Evolutionary conservation across 35 echinoderm and acorn worm species (phyloP), one percentile per base, ranked within the genome.

Genomic region (Ptychodera flava): DNA sequence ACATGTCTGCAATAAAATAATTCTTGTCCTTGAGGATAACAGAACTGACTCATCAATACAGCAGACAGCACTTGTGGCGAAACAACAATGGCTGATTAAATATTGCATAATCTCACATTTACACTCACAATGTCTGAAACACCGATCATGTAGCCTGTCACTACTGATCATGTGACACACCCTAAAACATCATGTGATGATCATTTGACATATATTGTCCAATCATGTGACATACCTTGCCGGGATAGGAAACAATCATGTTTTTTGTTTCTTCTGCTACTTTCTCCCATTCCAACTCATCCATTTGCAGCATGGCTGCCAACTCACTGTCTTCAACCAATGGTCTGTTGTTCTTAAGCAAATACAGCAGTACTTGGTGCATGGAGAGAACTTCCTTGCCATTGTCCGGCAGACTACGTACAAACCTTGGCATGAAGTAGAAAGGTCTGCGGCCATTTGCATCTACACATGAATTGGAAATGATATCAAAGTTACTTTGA

Each of bases 381-480:
- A 99, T 99, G 32, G 96, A 99, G 16, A 99, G 85, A 34, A 99
- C 94, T 90, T 99, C 96, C 64, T 92, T 99, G 29, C 96, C 96
- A 52, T 94, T 99, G 92, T 94, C 94, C 10, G 96, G 96, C 27
- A 99, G 82, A 0, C 85, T 82, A 35, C 96, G 90, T 28, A 92
- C 92, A 91, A 99, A 99, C 15, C 96, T 80, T 0, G 96, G 96
- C 96, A 99, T 94, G 85, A 99, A 94, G 76, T 99, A 92, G 78
- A 92, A 99, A 27, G 81, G 82, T 1, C 89, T 87, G 83, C 96
- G 94, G 6, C 94, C 94, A 33, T 83, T 64, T 64, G 45, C 6
- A 64, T 64, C 45, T 64, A n/a, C n/a, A n/a, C n/a, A n/a, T n/a
- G n/a, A n/a, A n/a, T n/a, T n/a, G n/a, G n/a, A n/a, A n/a, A n/a